These are phyloP conservation scores for Phyllotreta striolata DNA, from an alignment of 2,888 invertebrate genomes.

Conservation along the genomic window DNA sequence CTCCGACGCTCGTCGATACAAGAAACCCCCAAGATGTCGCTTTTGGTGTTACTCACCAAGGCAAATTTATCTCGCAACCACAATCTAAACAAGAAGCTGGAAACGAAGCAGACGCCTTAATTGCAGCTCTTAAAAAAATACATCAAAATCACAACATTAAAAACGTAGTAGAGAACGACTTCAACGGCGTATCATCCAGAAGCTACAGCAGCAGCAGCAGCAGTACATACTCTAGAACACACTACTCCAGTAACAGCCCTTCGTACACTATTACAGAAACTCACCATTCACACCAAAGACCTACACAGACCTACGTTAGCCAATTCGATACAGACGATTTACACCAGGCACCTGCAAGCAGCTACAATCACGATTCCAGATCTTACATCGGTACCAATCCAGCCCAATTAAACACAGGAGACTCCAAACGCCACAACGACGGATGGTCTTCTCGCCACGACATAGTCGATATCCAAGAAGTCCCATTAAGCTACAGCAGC, in stretches of 20 bases:
- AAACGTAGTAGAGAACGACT: conserved; percentile 5
- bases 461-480: background rate
- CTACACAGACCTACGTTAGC: conserved; percentile 1
- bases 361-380: conserved; percentile 1
- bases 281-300: background rate
- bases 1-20: conserved; percentile 3
- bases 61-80: conserved; percentile 15
- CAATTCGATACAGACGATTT: too few species aligned
- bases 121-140: conserved; percentile 15
- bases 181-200: conserved; percentile 1
- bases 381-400: too few species aligned
- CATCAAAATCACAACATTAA: conserved; percentile 12
- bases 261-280: too few species aligned
- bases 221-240: too few species aligned
- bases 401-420: background rate
- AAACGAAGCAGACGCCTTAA: conserved; percentile 42
- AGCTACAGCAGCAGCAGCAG: conserved; percentile 2
- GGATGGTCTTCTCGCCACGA: background rate
- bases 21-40: conserved; percentile 1
- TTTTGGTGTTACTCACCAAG: conserved; percentile 28
- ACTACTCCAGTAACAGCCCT: too few species aligned
- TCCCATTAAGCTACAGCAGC: conserved; percentile 19
- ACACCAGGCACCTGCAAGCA: background rate
- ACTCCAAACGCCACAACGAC: background rate
- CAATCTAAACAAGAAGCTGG: conserved; percentile 40